A percentile compares a stretch with the other conserved stretches of the same genome.
phyloP scores from a whole-genome alignment of 2,797 vertebrate genomes.

The Tamandua tetradactyla region DNA sequence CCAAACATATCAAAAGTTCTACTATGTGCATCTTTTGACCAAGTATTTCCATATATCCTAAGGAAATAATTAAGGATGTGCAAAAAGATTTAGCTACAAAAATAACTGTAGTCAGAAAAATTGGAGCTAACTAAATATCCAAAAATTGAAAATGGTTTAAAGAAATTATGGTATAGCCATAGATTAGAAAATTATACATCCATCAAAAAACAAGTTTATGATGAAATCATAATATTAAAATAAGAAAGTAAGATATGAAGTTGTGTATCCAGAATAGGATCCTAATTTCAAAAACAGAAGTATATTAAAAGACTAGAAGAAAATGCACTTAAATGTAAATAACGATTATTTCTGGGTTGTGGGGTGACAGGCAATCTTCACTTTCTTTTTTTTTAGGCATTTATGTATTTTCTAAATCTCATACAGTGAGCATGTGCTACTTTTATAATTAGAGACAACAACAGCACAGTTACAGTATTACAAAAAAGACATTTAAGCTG shows the following conservation, averaged over 20 bases:
- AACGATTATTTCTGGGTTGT: slow-evolving; percentile 35
- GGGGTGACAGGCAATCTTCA: slow-evolving; percentile 53
- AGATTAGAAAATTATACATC: slow-evolving; percentile 31
- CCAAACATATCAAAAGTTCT: neutral
- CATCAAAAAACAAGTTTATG: slow-evolving; percentile 44
- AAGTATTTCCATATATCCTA: slow-evolving; percentile 41
- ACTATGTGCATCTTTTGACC: slow-evolving; percentile 28
- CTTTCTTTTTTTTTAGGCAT: slow-evolving; percentile 49
- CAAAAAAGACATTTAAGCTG: slow-evolving; percentile 60
- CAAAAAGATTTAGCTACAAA: slow-evolving; percentile 40
- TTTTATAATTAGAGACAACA: slow-evolving; percentile 68
- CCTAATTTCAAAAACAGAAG: slow-evolving; percentile 42
- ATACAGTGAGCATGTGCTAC: slow-evolving; percentile 54
- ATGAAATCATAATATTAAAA: slow-evolving; percentile 49
- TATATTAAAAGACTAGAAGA: slow-evolving; percentile 53
- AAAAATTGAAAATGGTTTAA: slow-evolving; percentile 36
- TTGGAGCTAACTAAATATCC: slow-evolving; percentile 21
- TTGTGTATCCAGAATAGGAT: neutral
- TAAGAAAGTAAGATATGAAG: slow-evolving; percentile 54
- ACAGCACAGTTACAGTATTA: slow-evolving; percentile 53
- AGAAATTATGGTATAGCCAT: slow-evolving; percentile 34
- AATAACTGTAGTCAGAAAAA: slow-evolving; percentile 43
- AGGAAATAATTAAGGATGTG: slow-evolving; percentile 33
- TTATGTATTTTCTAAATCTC: slow-evolving; percentile 65
- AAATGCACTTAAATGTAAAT: slow-evolving; percentile 50